phyloP scores from a whole-genome alignment of 2,797 vertebrate species.

The Platalea minor region DNA sequence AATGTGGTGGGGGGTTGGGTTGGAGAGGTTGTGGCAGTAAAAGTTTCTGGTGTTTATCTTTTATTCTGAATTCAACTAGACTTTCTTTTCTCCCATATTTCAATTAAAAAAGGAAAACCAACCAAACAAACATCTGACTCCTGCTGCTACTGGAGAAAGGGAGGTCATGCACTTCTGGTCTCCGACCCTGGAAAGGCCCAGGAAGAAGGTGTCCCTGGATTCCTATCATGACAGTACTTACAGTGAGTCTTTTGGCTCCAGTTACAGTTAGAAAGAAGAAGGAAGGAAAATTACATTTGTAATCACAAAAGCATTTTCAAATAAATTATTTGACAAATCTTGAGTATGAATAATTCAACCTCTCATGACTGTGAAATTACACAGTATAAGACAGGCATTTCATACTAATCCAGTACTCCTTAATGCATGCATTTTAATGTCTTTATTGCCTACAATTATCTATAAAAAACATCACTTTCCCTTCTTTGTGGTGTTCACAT shows the following conservation, averaged over 20 bases:
- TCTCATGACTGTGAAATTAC: background rate
- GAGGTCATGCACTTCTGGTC: background rate
- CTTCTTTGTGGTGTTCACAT: background rate
- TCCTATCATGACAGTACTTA: background rate
- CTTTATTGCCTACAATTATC: background rate
- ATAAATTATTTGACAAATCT: background rate
- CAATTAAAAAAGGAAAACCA: background rate
- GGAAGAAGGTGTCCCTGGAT: background rate
- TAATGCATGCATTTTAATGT: background rate
- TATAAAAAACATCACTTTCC: background rate
- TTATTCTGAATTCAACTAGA: background rate
- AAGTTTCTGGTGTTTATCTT: background rate
- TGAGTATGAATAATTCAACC: background rate
- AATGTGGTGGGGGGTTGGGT: rapidly evolving
- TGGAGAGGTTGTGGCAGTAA: background rate
- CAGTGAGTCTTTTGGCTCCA: background rate
- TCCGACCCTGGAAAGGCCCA: background rate
- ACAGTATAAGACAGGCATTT: background rate
- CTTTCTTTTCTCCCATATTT: background rate
- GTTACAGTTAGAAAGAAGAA: background rate
- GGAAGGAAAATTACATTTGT: background rate
- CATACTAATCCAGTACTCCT: background rate
- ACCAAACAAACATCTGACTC: background rate
- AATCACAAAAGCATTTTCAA: background rate
- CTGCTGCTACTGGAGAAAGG: background rate